These are phyloP conservation scores for Mesitornis unicolor DNA, from an alignment of 2,113 vertebrate species.

Conservation along the genomic window DNA sequence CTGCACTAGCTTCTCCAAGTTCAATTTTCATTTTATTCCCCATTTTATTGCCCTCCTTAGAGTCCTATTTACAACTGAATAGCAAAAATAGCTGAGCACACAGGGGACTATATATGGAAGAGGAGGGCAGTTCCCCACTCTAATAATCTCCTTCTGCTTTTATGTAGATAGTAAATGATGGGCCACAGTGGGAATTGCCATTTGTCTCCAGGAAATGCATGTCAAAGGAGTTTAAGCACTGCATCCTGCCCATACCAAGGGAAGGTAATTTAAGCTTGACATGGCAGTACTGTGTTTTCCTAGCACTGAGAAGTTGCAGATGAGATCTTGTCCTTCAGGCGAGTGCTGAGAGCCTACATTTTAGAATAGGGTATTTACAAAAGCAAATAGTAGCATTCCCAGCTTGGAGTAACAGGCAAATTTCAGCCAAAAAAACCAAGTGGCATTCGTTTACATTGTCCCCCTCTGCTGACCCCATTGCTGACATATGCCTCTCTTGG, in stretches of 20 bases:
- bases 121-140: neutral
- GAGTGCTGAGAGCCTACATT: neutral
- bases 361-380: neutral
- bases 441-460: neutral
- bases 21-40: neutral
- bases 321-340: neutral
- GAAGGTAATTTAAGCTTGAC: neutral
- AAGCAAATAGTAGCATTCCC: neutral
- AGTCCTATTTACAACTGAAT: conserved; percentile 6
- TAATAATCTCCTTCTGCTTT: conserved; percentile 23
- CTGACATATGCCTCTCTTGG: accelerated
- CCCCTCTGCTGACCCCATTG: neutral
- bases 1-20: neutral
- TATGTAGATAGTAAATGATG: conserved; percentile 22
- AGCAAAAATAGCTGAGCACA: neutral
- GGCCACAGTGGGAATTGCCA: neutral
- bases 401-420: neutral
- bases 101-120: neutral
- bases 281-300: neutral
- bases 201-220: neutral
- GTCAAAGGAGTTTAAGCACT: neutral
- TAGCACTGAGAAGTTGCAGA: neutral
- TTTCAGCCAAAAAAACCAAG: neutral
- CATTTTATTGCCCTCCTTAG: neutral
- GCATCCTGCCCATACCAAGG: neutral